These are phyloP conservation scores for Noctua pronuba DNA, from an alignment of 2,888 invertebrate species.

Conservation along the genomic window DNA sequence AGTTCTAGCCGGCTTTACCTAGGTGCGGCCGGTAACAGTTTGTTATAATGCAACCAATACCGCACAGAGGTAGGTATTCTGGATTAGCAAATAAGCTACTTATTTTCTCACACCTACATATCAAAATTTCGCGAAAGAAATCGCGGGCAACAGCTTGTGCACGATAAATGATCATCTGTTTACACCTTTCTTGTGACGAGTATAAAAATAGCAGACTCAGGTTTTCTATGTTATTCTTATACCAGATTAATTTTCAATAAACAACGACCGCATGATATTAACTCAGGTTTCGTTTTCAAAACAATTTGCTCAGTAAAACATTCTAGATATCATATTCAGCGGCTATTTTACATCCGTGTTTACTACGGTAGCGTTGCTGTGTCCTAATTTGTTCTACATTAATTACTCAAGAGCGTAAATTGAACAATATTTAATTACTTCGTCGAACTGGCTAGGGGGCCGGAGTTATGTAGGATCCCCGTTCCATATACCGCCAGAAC, in stretches of 20 bases:
- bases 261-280: not conserved
- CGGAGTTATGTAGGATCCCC: slow-evolving; percentile 8
- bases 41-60: too few relatives aligned
- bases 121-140: not conserved
- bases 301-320: slow-evolving; percentile 16
- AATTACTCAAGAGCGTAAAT: slow-evolving; percentile 66
- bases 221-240: not conserved
- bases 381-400: slow-evolving; percentile 70
- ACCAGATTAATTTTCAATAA: slow-evolving; percentile 9
- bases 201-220: not conserved
- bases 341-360: slow-evolving; percentile 54
- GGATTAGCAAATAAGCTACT: not conserved
- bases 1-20: too few relatives aligned
- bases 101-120: not conserved
- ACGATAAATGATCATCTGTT: not conserved
- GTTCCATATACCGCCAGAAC: slow-evolving; percentile 19
- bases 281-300: slow-evolving; percentile 4
- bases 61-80: not conserved
- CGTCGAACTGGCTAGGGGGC: slow-evolving; percentile 20
- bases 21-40: too few relatives aligned
- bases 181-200: slow-evolving; percentile 1
- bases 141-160: not conserved
- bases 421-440: slow-evolving; percentile 65
- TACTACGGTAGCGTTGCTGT: slow-evolving; percentile 63
- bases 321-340: slow-evolving; percentile 24